These are phyloP conservation scores for Tragelaphus eurycerus DNA, from an alignment of 2,797 vertebrate species.

Conservation along the genomic window DNA sequence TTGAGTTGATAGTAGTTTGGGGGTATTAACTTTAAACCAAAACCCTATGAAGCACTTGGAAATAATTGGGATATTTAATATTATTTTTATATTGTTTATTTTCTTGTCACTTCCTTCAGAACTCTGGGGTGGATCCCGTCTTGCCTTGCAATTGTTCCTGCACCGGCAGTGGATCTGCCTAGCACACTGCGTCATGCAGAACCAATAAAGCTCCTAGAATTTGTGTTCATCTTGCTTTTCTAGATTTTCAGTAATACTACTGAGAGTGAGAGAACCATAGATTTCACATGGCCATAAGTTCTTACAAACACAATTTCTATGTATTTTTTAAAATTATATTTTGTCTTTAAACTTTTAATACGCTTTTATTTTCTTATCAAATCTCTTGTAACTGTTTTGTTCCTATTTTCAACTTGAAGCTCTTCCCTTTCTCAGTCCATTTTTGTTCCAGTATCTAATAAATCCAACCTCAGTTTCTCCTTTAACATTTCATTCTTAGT, in stretches of 20 bases:
- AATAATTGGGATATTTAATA: slow-evolving; percentile 70
- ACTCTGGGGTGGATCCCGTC: slow-evolving; percentile 65
- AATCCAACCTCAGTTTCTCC: neutral
- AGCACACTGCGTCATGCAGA: neutral
- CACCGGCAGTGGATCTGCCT: slow-evolving; percentile 61
- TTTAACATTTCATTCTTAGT: slow-evolving; percentile 47
- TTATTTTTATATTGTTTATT: slow-evolving; percentile 75
- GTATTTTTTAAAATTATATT: neutral
- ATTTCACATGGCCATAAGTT: slow-evolving; percentile 7
- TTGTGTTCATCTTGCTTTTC: slow-evolving; percentile 42
- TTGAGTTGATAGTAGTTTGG: slow-evolving; percentile 18
- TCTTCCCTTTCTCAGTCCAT: slow-evolving; percentile 27
- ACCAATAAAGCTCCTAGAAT: slow-evolving; percentile 30
- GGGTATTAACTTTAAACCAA: slow-evolving; percentile 29
- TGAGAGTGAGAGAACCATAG: neutral
- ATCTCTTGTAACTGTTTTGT: slow-evolving; percentile 29
- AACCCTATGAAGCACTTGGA: slow-evolving; percentile 68
- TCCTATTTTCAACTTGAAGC: slow-evolving; percentile 42
- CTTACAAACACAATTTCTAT: slow-evolving; percentile 14
- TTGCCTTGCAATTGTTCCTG: slow-evolving; percentile 65
- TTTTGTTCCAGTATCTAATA: slow-evolving; percentile 37
- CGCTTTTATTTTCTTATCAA: slow-evolving; percentile 26
- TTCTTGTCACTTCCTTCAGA: slow-evolving; percentile 66
- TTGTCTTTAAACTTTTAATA: slow-evolving; percentile 14
- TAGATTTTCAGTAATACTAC: slow-evolving; percentile 51